Conservation (phyloP, 1,140 invertebrate genomes). For the Nilaparvata lugens region DNA sequence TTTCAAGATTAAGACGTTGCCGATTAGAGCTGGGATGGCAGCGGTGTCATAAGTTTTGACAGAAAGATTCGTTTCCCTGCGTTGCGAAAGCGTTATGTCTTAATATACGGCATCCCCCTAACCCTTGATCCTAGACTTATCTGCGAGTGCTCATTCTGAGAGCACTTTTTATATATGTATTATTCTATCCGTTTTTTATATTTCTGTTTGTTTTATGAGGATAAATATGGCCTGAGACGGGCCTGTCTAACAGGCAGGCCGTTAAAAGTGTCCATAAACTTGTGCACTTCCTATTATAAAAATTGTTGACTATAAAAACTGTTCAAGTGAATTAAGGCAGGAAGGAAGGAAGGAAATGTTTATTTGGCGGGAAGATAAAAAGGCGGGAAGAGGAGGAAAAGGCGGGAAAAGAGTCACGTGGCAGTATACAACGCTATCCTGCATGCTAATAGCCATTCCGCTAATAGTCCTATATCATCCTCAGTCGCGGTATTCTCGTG, state of each 20-base stretch:
- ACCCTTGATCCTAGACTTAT: neutral
- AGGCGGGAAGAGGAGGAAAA: no score
- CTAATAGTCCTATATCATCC: no score
- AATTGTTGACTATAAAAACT: conserved; percentile 5
- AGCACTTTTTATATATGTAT: neutral
- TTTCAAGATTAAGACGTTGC: no score
- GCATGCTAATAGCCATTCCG: no score
- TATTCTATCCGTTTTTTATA: conserved; percentile 4
- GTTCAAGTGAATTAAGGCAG: conserved; percentile 3
- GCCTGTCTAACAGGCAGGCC: neutral
- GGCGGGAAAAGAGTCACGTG: no score
- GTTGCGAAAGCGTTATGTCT: no score
- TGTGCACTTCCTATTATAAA: conserved; percentile 1
- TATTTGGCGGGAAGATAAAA: neutral
- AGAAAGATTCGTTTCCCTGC: no score
- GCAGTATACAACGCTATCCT: no score
- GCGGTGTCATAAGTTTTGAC: no score
- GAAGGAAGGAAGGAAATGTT: neutral
- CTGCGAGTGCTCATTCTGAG: neutral
- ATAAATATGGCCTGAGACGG: neutral
- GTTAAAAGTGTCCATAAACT: conserved; percentile 4
- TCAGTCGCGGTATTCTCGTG: no score
- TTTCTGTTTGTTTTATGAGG: conserved; percentile 4
- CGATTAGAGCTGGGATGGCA: no score
- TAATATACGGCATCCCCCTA: neutral